These are phyloP conservation scores for Wiebesia pumilae DNA, from an alignment of 1,140 invertebrate species.

Conservation along the genomic window DNA sequence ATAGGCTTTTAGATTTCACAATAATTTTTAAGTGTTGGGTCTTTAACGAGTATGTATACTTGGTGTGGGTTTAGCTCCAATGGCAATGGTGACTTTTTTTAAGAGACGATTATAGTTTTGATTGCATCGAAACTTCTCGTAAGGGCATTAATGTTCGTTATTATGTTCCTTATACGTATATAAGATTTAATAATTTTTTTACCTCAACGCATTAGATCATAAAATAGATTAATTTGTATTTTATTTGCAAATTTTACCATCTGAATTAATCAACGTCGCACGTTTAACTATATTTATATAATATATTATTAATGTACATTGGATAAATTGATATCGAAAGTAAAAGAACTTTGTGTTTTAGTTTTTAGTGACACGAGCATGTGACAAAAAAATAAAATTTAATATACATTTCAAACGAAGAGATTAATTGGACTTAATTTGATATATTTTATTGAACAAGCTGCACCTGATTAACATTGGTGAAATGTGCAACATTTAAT, in stretches of 20 bases:
- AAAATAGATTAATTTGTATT: neutral
- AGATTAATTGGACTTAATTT: neutral
- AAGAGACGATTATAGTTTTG: neutral
- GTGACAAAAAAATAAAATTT: neutral
- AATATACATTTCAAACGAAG: neutral
- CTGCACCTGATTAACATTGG: neutral
- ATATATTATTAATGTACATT: neutral
- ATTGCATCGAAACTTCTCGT: neutral
- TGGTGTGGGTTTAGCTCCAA: neutral
- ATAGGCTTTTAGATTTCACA: conserved; percentile 31
- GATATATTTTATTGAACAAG: neutral
- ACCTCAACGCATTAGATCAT: neutral
- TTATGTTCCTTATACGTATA: neutral
- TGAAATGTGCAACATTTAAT: neutral
- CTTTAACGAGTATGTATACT: neutral
- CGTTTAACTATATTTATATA: neutral
- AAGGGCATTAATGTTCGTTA: neutral
- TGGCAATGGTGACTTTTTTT: neutral
- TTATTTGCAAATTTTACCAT: neutral
- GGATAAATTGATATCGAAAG: neutral
- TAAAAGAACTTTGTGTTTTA: neutral
- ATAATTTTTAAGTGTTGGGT: conserved; percentile 24
- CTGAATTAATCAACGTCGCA: neutral
- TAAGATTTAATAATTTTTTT: neutral
- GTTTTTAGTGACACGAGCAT: neutral